Base-by-base conservation (phyloP, 2,888 invertebrate genomes). In the Nomada hirtipes region DNA sequence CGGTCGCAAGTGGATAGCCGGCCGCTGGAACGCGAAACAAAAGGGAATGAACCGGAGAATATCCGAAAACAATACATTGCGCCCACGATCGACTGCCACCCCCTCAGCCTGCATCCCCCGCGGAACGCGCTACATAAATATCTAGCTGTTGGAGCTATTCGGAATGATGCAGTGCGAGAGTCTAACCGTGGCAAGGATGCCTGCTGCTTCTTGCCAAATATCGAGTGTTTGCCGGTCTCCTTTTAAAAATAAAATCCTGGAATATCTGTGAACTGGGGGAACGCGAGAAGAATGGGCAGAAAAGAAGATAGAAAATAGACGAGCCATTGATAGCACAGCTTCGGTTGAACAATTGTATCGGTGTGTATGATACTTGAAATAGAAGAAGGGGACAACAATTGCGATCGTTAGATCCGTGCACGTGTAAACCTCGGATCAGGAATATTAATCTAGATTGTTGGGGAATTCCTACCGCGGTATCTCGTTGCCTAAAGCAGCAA, bases 61-160 rank as follows among this genome's bases (percentile, higher is more conserved):
- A 91, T 91, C 90, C 89, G 91, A 91, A 91, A 90, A 91, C 92
- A 90, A 91, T 91, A 87, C 88, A 89, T 90, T 90, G 88, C 88
- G 86, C 88, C 72, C 82, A 60, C 79, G 85, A 82, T 76, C 82
- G 85, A 82, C 76, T 76, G 75, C 80, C 61, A 44, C 47, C 57
- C 42, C 50, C 68, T 53, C 55, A 9, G 20, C 42, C 63, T 20
- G 20, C 26, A 11, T 0, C 61, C 55, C 59, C 50, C 64, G 20
- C 18, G 53, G 57, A 70, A 67, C 60, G 20, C 60, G 79, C 61
- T 82, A 88, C 85, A 90, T 88, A 90, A 89, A 90, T 90, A 90
- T 89, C 84, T 76, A 36, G 57, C 50, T 77, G 78, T 71, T 75
- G 55, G 23, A 26, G 78, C 57, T 76, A 68, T 79, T 81, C 79